These are phyloP conservation scores for Neocrepidodera transversa DNA, from an alignment of 2,888 invertebrate genomes.

Conservation along the genomic window DNA sequence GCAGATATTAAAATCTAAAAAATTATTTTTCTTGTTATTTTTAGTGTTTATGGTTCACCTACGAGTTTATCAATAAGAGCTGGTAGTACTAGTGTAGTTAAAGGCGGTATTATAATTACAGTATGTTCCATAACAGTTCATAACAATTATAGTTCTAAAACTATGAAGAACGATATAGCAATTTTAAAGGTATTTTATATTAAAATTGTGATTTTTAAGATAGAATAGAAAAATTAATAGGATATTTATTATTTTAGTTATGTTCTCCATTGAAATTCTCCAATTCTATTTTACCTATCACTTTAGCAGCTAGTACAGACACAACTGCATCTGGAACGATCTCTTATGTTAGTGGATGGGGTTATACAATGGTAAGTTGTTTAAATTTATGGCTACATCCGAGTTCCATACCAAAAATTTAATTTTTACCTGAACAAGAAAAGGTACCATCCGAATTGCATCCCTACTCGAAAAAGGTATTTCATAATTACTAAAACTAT, in stretches of 20 bases:
- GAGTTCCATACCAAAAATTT: no score
- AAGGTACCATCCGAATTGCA: no score
- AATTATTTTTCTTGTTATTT: conserved; percentile 30
- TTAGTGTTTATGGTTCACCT: no score
- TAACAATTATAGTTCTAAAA: conserved; percentile 16
- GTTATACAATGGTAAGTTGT: conserved; percentile 21
- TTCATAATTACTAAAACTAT: no score
- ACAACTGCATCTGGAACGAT: conserved; percentile 15
- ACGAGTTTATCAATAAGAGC: no score
- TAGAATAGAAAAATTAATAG: no score
- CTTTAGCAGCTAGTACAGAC: conserved; percentile 26
- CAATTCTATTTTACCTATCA: conserved; percentile 29
- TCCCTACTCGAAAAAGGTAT: no score
- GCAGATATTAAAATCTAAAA: neutral
- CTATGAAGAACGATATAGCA: conserved; percentile 39
- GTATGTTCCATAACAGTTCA: conserved; percentile 27
- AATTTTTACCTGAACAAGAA: no score
- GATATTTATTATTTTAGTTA: conserved; percentile 29
- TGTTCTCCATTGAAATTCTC: conserved; percentile 25
- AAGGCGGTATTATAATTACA: conserved; percentile 17
- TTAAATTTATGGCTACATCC: neutral
- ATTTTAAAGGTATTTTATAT: conserved; percentile 37
- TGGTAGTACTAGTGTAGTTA: conserved; percentile 25
- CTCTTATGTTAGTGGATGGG: conserved; percentile 39
- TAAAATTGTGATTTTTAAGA: no score